These are phyloP conservation scores for Zootermopsis nevadensis DNA, from an alignment of 2,888 invertebrate species.

Conservation along the genomic window DNA sequence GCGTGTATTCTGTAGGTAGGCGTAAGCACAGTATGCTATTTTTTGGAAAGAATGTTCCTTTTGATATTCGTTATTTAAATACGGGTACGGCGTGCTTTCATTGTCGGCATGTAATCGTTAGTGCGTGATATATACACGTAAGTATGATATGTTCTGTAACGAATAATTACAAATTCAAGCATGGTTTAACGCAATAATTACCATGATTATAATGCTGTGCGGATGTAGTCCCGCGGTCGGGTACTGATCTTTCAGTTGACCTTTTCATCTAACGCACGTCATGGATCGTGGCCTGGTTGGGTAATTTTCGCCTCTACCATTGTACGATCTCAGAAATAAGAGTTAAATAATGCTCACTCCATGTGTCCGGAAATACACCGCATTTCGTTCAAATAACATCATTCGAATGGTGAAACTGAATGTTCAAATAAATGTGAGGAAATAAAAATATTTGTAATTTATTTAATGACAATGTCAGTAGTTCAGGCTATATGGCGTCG, in stretches of 20 bases:
- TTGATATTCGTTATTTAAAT: conserved; percentile 18
- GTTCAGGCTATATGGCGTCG: no score
- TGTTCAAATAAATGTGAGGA: no score
- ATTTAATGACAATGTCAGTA: no score
- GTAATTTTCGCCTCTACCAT: conserved; percentile 13
- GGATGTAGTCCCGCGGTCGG: conserved; percentile 12
- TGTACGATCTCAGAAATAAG: background rate
- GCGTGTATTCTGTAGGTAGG: background rate
- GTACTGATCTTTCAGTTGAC: conserved; percentile 36
- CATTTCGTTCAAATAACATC: no score
- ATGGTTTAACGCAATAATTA: conserved; percentile 35
- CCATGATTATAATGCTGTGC: conserved; percentile 32
- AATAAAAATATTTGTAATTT: no score
- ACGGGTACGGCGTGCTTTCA: background rate
- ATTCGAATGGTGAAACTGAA: no score
- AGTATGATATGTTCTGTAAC: background rate
- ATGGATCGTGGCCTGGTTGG: background rate
- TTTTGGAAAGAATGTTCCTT: background rate
- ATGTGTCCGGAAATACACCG: no score
- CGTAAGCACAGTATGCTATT: background rate
- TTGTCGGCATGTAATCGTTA: conserved; percentile 37
- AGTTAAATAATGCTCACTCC: background rate
- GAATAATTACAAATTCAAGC: conserved; percentile 39
- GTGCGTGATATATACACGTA: conserved; percentile 32
- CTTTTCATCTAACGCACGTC: conserved; percentile 10